Percentiles rank a stretch among this genome's conserved stretches.
Conservation (phyloP, 2,888 invertebrate species). For the Leucoma salicis region DNA sequence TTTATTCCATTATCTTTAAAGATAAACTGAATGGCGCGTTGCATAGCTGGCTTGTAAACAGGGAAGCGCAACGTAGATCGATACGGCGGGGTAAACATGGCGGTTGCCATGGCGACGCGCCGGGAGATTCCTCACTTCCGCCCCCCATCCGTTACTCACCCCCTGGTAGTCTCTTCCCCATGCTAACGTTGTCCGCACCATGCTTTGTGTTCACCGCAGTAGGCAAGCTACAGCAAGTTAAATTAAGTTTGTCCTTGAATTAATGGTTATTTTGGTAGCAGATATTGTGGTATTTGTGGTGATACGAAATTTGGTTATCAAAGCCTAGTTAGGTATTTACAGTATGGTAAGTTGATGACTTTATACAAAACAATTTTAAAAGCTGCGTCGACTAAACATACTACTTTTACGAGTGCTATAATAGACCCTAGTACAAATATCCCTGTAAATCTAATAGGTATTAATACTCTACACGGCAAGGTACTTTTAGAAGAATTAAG, state of each 20-base stretch:
- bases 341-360: too few species aligned
- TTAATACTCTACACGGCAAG: too few species aligned
- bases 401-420: too few species aligned
- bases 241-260: slow-evolving; percentile 32
- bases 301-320: not conserved
- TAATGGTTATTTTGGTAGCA: slow-evolving; percentile 28
- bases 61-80: slow-evolving; percentile 64
- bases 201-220: slow-evolving; percentile 32
- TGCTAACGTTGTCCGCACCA: slow-evolving; percentile 47
- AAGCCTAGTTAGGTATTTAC: too few species aligned
- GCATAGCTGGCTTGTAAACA: slow-evolving; percentile 61
- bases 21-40: slow-evolving; percentile 16
- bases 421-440: too few species aligned
- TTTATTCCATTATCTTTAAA: not conserved
- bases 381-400: too few species aligned
- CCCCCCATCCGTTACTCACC: slow-evolving; percentile 35
- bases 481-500: too few species aligned
- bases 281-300: slow-evolving; percentile 12
- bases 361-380: too few species aligned
- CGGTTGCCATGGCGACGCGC: slow-evolving; percentile 72
- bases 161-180: slow-evolving; percentile 11
- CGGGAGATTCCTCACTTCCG: slow-evolving; percentile 68
- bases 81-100: slow-evolving; percentile 79
- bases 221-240: slow-evolving; percentile 26
- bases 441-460: too few species aligned